Percentiles rank a stretch among this genome's conserved stretches.
These are phyloP conservation scores for Horisme vitalbata DNA, from an alignment of 2,888 invertebrate genomes.

Conservation along the genomic window DNA sequence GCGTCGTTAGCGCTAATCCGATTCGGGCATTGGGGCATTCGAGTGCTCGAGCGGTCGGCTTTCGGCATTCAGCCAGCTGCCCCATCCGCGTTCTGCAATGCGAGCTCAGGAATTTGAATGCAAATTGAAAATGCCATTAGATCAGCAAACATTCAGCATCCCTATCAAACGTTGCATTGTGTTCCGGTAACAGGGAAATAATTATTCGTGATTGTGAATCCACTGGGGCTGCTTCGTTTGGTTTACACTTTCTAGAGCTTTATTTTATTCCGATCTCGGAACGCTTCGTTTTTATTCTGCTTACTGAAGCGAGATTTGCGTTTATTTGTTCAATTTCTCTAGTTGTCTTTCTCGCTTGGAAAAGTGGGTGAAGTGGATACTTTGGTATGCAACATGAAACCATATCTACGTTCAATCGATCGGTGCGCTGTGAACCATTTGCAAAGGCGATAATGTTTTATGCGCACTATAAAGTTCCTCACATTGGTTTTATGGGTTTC, in stretches of 20 bases:
- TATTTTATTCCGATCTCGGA: conserved; percentile 10
- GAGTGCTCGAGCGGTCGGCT: conserved; percentile 49
- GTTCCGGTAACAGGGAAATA: conserved; percentile 49
- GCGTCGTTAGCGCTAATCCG: conserved; percentile 77
- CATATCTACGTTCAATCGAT: conserved; percentile 24
- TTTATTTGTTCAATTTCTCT: neutral
- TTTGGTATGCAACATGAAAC: conserved; percentile 13
- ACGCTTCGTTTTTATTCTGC: neutral
- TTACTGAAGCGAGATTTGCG: neutral
- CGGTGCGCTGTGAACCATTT: conserved; percentile 30
- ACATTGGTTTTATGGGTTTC: conserved; percentile 33
- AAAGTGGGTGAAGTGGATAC: conserved; percentile 12
- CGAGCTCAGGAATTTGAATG: conserved; percentile 71
- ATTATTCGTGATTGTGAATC: conserved; percentile 40
- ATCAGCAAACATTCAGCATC: conserved; percentile 70
- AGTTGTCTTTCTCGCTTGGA: neutral
- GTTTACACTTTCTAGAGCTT: conserved; percentile 12
- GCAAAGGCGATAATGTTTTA: conserved; percentile 48
- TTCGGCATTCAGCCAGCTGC: conserved; percentile 52
- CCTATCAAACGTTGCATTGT: conserved; percentile 62
- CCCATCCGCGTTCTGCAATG: conserved; percentile 52
- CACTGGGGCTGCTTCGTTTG: conserved; percentile 17
- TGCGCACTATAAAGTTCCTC: conserved; percentile 49
- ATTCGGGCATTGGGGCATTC: conserved; percentile 69
- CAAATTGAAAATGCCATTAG: conserved; percentile 80